Conservation (phyloP, 2,113 vertebrate species). For the Bos taurus region DNA sequence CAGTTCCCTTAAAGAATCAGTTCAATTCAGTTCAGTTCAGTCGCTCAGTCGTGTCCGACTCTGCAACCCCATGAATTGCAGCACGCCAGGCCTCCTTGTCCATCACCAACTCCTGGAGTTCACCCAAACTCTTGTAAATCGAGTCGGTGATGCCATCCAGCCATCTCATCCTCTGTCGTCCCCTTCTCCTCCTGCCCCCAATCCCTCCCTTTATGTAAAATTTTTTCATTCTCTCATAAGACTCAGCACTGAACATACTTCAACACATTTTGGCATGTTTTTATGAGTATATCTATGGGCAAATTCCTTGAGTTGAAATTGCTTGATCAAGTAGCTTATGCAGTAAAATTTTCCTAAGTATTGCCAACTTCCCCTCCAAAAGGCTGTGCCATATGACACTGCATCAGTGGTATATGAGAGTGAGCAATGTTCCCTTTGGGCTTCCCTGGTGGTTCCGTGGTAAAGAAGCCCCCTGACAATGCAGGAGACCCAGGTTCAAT, state of each 20-base stretch:
- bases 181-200: too few relatives aligned
- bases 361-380: background rate
- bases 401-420: background rate
- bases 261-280: background rate
- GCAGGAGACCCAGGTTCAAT: background rate
- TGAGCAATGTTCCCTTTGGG: background rate
- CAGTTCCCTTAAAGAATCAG: background rate
- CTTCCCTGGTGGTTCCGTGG: background rate
- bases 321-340: background rate
- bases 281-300: background rate
- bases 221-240: background rate
- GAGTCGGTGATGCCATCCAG: too few relatives aligned
- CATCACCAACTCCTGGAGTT: too few relatives aligned
- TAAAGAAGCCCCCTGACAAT: background rate
- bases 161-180: too few relatives aligned
- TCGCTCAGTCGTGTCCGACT: too few relatives aligned
- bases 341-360: background rate
- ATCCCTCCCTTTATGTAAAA: background rate
- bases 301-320: slow-evolving; percentile 2
- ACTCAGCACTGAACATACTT: background rate
- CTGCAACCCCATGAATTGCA: too few relatives aligned
- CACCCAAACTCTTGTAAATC: too few relatives aligned
- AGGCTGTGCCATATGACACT: background rate
- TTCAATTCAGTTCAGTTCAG: too few relatives aligned
- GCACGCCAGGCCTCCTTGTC: too few relatives aligned